These are phyloP conservation scores for Sterrhoptilus dennistouni DNA, from an alignment of 2,113 vertebrate genomes.

Conservation along the genomic window DNA sequence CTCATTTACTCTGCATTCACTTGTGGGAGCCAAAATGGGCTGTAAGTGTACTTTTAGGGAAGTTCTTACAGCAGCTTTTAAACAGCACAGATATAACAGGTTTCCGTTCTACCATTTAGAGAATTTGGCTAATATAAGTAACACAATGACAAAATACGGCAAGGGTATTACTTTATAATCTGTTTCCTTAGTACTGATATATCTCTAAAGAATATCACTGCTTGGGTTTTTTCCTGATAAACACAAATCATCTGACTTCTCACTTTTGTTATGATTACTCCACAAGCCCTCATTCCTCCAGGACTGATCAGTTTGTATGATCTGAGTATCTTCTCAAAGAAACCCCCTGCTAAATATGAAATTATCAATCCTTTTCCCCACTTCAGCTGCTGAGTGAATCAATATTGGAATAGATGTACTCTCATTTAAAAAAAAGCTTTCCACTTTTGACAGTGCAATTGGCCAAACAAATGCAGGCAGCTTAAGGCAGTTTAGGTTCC, in stretches of 20 bases:
- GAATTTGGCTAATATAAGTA: neutral
- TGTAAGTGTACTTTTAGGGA: neutral
- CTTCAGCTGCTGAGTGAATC: slow-evolving; percentile 58
- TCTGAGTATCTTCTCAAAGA: slow-evolving; percentile 58
- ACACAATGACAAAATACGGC: neutral
- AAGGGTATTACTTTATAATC: neutral
- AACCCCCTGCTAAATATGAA: slow-evolving; percentile 57
- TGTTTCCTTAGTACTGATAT: neutral
- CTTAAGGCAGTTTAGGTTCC: slow-evolving; percentile 29
- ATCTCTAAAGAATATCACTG: neutral
- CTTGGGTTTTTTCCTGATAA: neutral
- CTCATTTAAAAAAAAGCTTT: slow-evolving; percentile 40
- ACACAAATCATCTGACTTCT: neutral
- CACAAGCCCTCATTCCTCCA: slow-evolving; percentile 13
- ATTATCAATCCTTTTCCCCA: slow-evolving; percentile 15
- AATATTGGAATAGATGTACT: slow-evolving; percentile 70
- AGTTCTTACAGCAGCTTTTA: neutral
- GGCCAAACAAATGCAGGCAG: slow-evolving; percentile 70
- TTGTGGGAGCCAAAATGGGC: fast-evolving
- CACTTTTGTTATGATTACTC: neutral
- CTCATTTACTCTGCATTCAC: neutral
- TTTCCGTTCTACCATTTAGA: neutral
- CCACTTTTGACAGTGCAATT: slow-evolving; percentile 61
- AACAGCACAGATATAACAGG: neutral
- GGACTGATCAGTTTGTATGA: slow-evolving; percentile 41